Evolutionary conservation across 2,113 vertebrate species (phyloP).

Genomic region (Lanius collurio): DNA sequence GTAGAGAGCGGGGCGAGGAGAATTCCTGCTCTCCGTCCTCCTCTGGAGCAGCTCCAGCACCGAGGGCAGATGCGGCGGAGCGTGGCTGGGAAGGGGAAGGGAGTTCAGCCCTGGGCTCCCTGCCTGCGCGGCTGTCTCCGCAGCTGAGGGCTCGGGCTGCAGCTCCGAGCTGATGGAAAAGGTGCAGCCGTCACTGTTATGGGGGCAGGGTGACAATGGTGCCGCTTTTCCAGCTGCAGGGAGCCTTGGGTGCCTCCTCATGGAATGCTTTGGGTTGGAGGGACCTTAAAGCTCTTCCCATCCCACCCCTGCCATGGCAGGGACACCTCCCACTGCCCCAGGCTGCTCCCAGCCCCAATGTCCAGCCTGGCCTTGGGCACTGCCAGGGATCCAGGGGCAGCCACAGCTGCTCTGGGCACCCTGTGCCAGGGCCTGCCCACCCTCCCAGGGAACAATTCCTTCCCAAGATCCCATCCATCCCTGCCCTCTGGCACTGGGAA

Average conservation of each 20-base stretch:
- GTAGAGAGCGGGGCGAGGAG: neutral
- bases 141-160: conserved; percentile 71
- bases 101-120: conserved; percentile 67
- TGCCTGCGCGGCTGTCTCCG: conserved; percentile 67
- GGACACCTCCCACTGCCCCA: neutral
- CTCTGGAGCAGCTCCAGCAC: neutral
- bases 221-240: neutral
- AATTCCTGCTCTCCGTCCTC: neutral
- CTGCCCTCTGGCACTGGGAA: neutral
- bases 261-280: neutral
- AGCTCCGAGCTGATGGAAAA: conserved; percentile 74
- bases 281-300: neutral
- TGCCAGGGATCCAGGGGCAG: neutral
- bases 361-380: neutral
- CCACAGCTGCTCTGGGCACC: neutral
- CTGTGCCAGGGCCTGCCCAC: neutral
- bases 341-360: neutral
- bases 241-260: neutral
- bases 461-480: fast-evolving
- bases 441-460: neutral
- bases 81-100: conserved; percentile 57
- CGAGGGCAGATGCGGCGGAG: neutral
- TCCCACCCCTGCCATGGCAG: neutral
- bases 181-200: conserved; percentile 74
- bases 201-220: conserved; percentile 39